Evolutionary conservation across 2,113 vertebrate genomes (phyloP).

Genomic region (Papio anubis): DNA sequence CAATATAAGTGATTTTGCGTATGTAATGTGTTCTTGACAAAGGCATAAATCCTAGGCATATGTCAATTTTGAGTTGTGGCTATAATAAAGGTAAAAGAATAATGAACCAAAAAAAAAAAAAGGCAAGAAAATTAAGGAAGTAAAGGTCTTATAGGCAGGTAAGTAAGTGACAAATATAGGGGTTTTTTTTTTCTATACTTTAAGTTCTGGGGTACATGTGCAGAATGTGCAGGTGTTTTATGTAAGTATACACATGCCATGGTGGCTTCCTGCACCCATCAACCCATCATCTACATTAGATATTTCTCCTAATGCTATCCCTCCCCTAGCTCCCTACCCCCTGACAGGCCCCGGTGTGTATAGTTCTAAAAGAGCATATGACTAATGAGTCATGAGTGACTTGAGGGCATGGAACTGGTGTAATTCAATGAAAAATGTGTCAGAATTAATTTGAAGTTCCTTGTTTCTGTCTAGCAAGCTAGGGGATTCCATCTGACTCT

Average conservation of each 20-base stretch:
- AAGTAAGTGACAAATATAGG: conserved; percentile 74
- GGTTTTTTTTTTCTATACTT: too few species aligned
- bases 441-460: conserved; percentile 72
- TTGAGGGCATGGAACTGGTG: conserved; percentile 62
- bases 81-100: conserved; percentile 62
- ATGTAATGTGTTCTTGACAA: conserved; percentile 19
- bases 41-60: conserved; percentile 61
- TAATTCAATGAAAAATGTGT: conserved; percentile 68
- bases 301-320: too few species aligned
- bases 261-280: too few species aligned
- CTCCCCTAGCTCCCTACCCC: too few species aligned
- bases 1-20: conserved; percentile 45
- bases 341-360: background rate
- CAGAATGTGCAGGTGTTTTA: too few species aligned
- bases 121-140: conserved; percentile 65
- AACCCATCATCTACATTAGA: too few species aligned
- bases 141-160: conserved; percentile 74
- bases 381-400: conserved; percentile 76
- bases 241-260: too few species aligned
- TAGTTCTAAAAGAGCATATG: conserved; percentile 71
- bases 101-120: conserved; percentile 53
- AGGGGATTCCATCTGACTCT: conserved; percentile 77
- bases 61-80: conserved; percentile 63
- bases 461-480: conserved; percentile 51
- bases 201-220: too few species aligned